Base-by-base conservation (phyloP, 1,140 invertebrate species). In the Micrasema minimum region DNA sequence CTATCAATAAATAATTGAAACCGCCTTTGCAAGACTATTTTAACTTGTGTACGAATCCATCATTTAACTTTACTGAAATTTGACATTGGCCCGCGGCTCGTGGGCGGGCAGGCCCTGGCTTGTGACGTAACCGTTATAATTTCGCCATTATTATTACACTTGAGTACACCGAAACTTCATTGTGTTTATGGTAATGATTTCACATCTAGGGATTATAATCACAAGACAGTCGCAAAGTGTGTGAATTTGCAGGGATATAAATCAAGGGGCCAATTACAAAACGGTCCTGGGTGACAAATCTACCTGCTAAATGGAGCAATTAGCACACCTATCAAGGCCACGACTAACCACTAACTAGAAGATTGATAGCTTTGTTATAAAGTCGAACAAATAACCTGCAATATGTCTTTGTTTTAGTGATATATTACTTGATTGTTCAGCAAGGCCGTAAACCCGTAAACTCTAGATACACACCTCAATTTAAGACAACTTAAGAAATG, bases 121-220 rank as follows among this genome's bases (percentile, higher is more conserved):
- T 23, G 55, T 72, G 64, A 67, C 70, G 70, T 51, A 61, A 72
- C 70, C 65, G 70, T 72, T 72, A 72, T 67, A 67, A 61, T 67
- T 72, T 67, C 55, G 45, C 66, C 70, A 72, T 50, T 66, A 35
- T 67, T 51, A 67, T 72, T 62, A 67, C 64, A 72, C 65, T 50
- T 67, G 64, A 67, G 22, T 46, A 67, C 53, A 67, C 45, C n/a
- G 35, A 14, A 61, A 23, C 50, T 45, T 14, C 69, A 72, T 72
- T 72, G 70, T 72, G 55, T 72, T 72, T 72, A 72, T 72, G 70
- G 57, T 67, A 72, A 72, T 66, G 50, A 62, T 66, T 66, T 66
- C 69, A 59, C 69, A 59, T 71, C 51, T 66, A 50, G 35, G 62
- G 62, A 57, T 66, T 59, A 48, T 10, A 20, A 59, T 2, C 37